Percentiles rank a stretch among this genome's conserved stretches.
Evolutionary conservation across 2,113 vertebrate species (phyloP).

Genomic region (Budorcas taxicolor): DNA sequence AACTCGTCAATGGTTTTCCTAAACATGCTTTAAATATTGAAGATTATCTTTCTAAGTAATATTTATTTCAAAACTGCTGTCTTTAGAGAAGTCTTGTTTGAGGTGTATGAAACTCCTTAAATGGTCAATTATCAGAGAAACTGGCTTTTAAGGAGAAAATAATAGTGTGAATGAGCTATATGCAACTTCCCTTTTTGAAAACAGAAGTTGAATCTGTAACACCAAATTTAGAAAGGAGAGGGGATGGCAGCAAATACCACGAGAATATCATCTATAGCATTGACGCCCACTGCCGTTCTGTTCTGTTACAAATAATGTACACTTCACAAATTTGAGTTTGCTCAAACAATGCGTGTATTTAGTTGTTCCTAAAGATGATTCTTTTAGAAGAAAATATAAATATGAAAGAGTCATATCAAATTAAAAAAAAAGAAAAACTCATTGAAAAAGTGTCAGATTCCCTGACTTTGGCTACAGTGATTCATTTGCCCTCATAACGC

Average conservation of each 20-base stretch:
- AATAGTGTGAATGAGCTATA: slow-evolving; percentile 66
- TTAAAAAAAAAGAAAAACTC: slow-evolving; percentile 35
- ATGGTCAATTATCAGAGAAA: slow-evolving; percentile 56
- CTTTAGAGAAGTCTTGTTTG: slow-evolving; percentile 47
- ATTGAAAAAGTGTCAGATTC: slow-evolving; percentile 33
- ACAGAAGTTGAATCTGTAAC: slow-evolving; percentile 73
- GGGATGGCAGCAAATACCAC: slow-evolving; percentile 67
- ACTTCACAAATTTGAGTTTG: slow-evolving; percentile 56
- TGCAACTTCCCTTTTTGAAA: slow-evolving; percentile 58
- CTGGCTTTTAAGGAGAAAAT: slow-evolving; percentile 67
- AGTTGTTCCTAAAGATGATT: slow-evolving; percentile 21
- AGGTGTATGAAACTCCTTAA: slow-evolving; percentile 52
- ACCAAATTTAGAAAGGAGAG: slow-evolving; percentile 76
- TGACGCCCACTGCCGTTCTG: slow-evolving; percentile 74
- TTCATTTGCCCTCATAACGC: slow-evolving; percentile 57
- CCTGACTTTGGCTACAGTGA: slow-evolving; percentile 46
- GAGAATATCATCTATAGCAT: slow-evolving; percentile 72
- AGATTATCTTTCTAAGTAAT: slow-evolving; percentile 20
- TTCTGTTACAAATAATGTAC: slow-evolving; percentile 67
- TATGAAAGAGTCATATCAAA: slow-evolving; percentile 10
- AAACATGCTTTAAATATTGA: not conserved
- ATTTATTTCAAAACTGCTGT: slow-evolving; percentile 50
- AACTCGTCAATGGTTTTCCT: not conserved
- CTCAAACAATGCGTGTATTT: slow-evolving; percentile 51
- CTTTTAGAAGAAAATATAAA: slow-evolving; percentile 18